Evolutionary conservation across 2,888 invertebrate genomes (phyloP).

Genomic region (Dryobotodes eremita): DNA sequence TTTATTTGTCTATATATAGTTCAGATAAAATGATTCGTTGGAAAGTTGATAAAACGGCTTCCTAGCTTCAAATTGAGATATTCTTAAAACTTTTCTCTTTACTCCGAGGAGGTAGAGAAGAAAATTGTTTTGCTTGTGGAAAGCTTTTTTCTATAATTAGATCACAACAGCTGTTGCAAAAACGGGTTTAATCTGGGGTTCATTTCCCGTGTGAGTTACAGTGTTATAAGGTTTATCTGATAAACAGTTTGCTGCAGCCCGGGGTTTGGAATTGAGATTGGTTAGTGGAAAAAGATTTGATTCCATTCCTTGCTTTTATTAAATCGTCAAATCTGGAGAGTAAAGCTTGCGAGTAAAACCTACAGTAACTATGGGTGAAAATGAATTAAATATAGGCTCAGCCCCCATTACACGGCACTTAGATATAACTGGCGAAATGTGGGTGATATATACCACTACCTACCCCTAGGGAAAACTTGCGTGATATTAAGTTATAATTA

Average conservation of each 20-base stretch:
- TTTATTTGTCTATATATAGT: neutral
- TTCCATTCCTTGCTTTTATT: neutral
- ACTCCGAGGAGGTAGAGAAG: conserved; percentile 1
- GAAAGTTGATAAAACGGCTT: conserved; percentile 9
- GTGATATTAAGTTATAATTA: too few species aligned
- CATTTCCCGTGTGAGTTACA: conserved; percentile 39
- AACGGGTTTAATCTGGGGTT: conserved; percentile 39
- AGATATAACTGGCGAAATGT: too few species aligned
- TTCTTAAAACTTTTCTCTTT: conserved; percentile 27
- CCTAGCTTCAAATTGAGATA: conserved; percentile 26
- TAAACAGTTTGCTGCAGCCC: conserved; percentile 23
- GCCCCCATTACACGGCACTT: too few species aligned
- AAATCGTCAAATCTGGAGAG: too few species aligned
- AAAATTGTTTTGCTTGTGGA: conserved; percentile 39
- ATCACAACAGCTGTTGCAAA: conserved; percentile 37
- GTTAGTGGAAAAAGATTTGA: neutral
- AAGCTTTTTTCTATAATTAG: conserved; percentile 46
- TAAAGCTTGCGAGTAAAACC: too few species aligned
- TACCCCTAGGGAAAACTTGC: too few species aligned
- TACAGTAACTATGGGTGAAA: too few species aligned
- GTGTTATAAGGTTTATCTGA: conserved; percentile 38
- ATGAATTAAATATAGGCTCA: too few species aligned
- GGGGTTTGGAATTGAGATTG: neutral
- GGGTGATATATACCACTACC: too few species aligned
- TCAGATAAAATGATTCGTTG: neutral